These are phyloP conservation scores for Eospalax fontanierii DNA, from an alignment of 2,797 vertebrate species.

Conservation along the genomic window DNA sequence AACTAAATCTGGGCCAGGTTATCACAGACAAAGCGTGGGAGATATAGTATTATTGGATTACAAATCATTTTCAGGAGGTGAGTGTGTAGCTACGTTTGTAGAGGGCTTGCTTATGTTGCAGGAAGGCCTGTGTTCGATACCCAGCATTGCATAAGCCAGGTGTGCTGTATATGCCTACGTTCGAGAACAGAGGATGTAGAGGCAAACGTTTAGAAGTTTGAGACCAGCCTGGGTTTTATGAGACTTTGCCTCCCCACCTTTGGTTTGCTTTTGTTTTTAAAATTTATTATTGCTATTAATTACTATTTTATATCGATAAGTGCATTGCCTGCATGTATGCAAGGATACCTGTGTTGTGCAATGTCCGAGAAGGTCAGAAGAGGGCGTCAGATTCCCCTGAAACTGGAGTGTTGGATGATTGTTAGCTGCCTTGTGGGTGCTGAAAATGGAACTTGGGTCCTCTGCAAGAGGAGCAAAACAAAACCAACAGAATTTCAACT, in stretches of 20 bases:
- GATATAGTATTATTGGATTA: neutral
- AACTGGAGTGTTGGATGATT: too few species aligned
- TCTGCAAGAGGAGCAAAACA: neutral
- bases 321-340: too few species aligned
- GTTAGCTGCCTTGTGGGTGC: too few species aligned
- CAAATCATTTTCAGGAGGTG: neutral
- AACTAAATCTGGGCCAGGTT: conserved; percentile 4
- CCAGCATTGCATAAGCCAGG: neutral
- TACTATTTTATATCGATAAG: too few species aligned
- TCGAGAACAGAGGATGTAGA: neutral
- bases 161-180: too few species aligned
- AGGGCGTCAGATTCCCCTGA: too few species aligned
- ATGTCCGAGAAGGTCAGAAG: too few species aligned
- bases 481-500: conserved; percentile 16
- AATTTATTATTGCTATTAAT: too few species aligned
- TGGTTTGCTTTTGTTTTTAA: neutral
- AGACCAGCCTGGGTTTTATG: neutral
- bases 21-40: conserved; percentile 1
- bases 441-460: too few species aligned
- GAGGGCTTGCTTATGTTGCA: neutral
- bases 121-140: neutral
- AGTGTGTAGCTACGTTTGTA: neutral
- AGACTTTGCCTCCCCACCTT: neutral
- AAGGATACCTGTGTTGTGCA: too few species aligned
- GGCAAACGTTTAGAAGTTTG: neutral